Base-by-base conservation (phyloP, 1,140 invertebrate genomes). In the Phortica variegata region DNA sequence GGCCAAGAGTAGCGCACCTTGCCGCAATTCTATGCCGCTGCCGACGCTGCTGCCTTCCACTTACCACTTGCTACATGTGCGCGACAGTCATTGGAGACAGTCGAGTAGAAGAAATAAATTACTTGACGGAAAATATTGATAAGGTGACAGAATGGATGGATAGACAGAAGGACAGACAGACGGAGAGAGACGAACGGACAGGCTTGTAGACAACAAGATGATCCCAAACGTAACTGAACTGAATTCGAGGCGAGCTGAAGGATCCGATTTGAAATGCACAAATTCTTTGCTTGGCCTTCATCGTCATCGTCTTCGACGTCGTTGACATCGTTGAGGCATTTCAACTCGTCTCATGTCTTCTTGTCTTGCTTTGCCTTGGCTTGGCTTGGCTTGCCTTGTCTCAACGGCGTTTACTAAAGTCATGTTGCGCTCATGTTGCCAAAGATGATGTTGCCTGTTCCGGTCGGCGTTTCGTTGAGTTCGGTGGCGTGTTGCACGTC, bases 41-140 rank as follows among this genome's bases (percentile, higher is more conserved):
- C 50, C 56, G 33, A 50, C 36, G 39, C 39, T 16, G 43, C 38
- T 13, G 15, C 33, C 12, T 12, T 34, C 26, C 44, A 58, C 60
- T 49, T 53, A 50, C 16, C 31, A 34, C 33, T 38, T 45, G 36
- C 40, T 43, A 52, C 39, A 65, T 60, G n/a, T n/a, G n/a, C n/a
- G n/a, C n/a, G n/a, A n/a, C n/a, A n/a, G n/a, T n/a, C n/a, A n/a
- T n/a, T n/a, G 57, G 61, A 63, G 52, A 53, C 48, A 51, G 45
- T 41, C 23, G 15, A 16, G 23, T 31, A 55, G 34, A 36, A 16
- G 60, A 65, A 65, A 72, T 72, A 72, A 72, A 72, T 72, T 72
- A 72, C 58, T 58, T 58, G 68, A 72, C 68, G 63, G 44, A 60
- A 72, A 72, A 72, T 72, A 65, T 72, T 72, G 69, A 72, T 72